Percentiles rank a stretch among this genome's conserved stretches.
phyloP scores from a whole-genome alignment of 1,140 invertebrate species.

The Vanessa tameamea region DNA sequence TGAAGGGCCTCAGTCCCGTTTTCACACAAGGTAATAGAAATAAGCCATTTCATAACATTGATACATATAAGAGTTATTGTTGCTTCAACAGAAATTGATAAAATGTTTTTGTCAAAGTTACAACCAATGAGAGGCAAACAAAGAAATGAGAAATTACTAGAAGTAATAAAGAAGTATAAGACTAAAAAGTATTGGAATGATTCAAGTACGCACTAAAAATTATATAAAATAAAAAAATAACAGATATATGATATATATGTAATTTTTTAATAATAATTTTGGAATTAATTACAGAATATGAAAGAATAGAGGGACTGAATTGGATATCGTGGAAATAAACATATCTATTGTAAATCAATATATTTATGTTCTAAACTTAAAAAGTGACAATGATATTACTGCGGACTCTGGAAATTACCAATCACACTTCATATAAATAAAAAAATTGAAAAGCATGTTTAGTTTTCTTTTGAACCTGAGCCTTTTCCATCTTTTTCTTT shows the following conservation, averaged over 20 bases:
- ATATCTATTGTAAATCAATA: constrained; percentile 42
- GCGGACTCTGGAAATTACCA: constrained; percentile 64
- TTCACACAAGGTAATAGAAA: constrained; percentile 52
- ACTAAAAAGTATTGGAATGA: constrained; percentile 62
- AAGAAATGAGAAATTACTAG: constrained; percentile 48
- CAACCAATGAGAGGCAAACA: constrained; percentile 44
- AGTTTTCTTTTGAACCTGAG: constrained; percentile 55
- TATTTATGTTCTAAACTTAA: constrained; percentile 46
- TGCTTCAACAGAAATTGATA: constrained; percentile 15
- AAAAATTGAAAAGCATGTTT: constrained; percentile 56
- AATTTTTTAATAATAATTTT: constrained; percentile 8
- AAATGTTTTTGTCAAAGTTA: constrained; percentile 37
- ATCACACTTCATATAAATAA: constrained; percentile 63
- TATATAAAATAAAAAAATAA: background rate
- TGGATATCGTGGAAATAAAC: constrained; percentile 72
- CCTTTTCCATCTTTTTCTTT: constrained; percentile 83
- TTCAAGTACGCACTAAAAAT: constrained; percentile 48
- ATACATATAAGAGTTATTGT: background rate
- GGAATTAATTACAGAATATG: constrained; percentile 63
- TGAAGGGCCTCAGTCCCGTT: constrained; percentile 40
- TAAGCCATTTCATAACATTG: constrained; percentile 6
- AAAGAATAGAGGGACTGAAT: constrained; percentile 74
- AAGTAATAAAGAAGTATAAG: constrained; percentile 57
- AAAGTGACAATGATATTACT: constrained; percentile 51
- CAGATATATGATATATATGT: background rate